Evolutionary conservation across 64 coral and sea anemone genomes (phyloP), one percentile per base, ranked within the genome.

Genomic region (Trachythela sp.): DNA sequence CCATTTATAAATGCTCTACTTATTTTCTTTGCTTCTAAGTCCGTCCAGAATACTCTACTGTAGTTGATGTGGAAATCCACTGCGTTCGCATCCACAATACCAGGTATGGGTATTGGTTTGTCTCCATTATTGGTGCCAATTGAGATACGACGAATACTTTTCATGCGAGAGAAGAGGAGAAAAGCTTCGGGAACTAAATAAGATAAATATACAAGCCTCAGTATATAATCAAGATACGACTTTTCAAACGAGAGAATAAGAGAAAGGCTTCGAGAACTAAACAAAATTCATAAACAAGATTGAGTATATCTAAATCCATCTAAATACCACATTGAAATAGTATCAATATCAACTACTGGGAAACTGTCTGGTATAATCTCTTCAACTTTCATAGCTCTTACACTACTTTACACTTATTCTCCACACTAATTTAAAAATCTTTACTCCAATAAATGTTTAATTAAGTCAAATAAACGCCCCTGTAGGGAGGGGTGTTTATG

Each of bases 1-100:
- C 95, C 95, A 88, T 98, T 98, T 41, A 98, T 77, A 70, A 92
- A 98, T 11, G 93, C 95, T 39, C 95, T 86, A 54, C 88, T 98
- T 45, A 98, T 98, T 0, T 86, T 37, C 49, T 92, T 95, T 14
- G 87, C 29, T 39, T 86, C 43, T 14, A 76, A 36, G 89, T 99
- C 96, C 2, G 96, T 93, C 96, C 96, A 99, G 89, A 95, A 99
- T 40, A 99, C 87, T 8, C 85, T 88, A 87, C 83, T 99, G 29
- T 99, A 91, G 33, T 99, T 91, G 26, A 99, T 88, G 67, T 72
- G 94, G 48, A 99, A 94, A 60, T 99, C 96, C 18, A 99, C 39
- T 0, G 96, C 96, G 29, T 89, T 94, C 10, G 96, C 96, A 13
- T 95, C 96, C 50, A 93, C 92, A 14, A 95, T 77, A 14, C 96